Percentiles rank a stretch among this genome's conserved stretches.
Conservation (phyloP, 2,888 invertebrate species). For the Phortica okadai region DNA sequence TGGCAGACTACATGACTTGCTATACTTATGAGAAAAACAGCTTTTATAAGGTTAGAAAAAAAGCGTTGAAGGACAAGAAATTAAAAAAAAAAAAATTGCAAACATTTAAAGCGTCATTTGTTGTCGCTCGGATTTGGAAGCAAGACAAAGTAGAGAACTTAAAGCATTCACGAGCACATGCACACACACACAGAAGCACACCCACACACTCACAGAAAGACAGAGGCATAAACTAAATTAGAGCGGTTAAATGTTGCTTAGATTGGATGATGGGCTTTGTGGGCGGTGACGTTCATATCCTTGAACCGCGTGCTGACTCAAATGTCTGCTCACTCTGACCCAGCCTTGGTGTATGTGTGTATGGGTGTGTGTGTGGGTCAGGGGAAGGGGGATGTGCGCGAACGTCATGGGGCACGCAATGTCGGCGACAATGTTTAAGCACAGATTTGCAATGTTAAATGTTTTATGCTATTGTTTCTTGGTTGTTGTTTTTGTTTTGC, state of each 20-base stretch:
- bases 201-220: too few relatives aligned
- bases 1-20: too few relatives aligned
- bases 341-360: background rate
- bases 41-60: background rate
- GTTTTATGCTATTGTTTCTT: constrained; percentile 14
- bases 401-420: constrained; percentile 1
- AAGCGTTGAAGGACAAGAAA: background rate
- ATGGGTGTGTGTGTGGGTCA: background rate
- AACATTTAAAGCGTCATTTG: background rate
- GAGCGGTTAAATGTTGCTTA: background rate
- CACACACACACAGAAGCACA: background rate
- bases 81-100: background rate
- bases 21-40: background rate
- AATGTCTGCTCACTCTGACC: background rate
- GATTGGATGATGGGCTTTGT: background rate
- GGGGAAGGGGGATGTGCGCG: background rate
- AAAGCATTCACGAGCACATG: background rate
- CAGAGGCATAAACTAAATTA: background rate
- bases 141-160: background rate
- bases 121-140: background rate
- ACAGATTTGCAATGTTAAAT: constrained; percentile 36
- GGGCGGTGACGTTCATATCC: background rate
- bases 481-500: background rate
- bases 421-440: constrained; percentile 16
- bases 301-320: background rate